These are phyloP conservation scores for Corynorhinus townsendii DNA, from an alignment of 2,113 vertebrate species.

Conservation along the genomic window DNA sequence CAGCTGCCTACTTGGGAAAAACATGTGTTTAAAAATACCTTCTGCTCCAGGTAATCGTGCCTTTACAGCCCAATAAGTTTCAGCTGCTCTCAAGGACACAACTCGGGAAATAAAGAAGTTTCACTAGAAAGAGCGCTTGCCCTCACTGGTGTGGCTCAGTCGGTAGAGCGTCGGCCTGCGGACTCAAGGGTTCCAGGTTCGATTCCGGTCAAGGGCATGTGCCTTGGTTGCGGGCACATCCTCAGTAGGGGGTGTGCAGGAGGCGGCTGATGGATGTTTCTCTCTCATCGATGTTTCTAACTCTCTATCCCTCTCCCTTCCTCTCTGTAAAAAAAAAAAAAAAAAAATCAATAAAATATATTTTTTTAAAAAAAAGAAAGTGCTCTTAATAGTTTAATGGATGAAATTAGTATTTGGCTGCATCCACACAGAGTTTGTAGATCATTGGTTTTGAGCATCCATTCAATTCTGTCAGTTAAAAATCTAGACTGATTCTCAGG, in stretches of 20 bases:
- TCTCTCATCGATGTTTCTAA: too few relatives aligned
- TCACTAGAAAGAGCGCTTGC: background rate
- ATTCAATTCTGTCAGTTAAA: background rate
- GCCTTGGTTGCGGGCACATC: too few relatives aligned
- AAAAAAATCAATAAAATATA: too few relatives aligned
- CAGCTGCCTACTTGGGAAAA: conserved; percentile 76
- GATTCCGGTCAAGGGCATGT: too few relatives aligned
- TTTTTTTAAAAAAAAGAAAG: background rate
- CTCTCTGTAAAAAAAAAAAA: too few relatives aligned
- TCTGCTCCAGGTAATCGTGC: conserved; percentile 70
- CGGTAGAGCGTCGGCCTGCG: too few relatives aligned
- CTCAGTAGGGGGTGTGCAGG: too few relatives aligned
- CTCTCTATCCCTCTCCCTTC: too few relatives aligned
- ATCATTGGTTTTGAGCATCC: conserved; percentile 36
- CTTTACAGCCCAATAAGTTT: conserved; percentile 67
- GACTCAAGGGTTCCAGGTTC: too few relatives aligned
- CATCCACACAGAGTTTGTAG: background rate
- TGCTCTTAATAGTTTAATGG: background rate
- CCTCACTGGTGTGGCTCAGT: too few relatives aligned
- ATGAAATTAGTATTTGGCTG: background rate
- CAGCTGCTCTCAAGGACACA: conserved; percentile 77
- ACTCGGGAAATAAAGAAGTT: conserved; percentile 12
- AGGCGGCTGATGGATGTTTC: too few relatives aligned
- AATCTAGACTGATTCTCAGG: background rate
- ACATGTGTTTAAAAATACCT: conserved; percentile 77